Evolutionary conservation across 2,113 vertebrate species (phyloP), one percentile per base, ranked within the genome.

Genomic region (Ictalurus furcatus): DNA sequence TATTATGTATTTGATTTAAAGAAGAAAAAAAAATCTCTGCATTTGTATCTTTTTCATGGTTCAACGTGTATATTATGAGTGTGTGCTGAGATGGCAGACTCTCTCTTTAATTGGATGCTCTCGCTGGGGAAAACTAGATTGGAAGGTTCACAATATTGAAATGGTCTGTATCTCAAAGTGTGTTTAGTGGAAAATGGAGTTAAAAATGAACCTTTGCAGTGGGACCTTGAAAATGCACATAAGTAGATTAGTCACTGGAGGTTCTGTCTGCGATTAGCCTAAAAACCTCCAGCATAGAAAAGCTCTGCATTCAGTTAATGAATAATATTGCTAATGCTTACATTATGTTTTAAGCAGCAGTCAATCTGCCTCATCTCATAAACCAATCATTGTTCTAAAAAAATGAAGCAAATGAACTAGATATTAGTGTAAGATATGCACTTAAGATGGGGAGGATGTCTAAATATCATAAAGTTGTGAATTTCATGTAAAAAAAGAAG

Each of bases 41-140:
- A 91, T 86, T 79, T 69, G 30, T 19, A 79, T 17, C 25, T 92
- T 94, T 88, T 48, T 87, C 88, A 90, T 92, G 93, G 92, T 93
- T 91, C 91, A 93, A 92, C 84, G 90, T 88, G 92, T 94, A 91
- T 92, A 85, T 88, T 92, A 88, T 93, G 90, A 94, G 94, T 94
- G 92, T 91, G 93, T 90, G 91, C 92, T 76, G 92, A 93, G 93
- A 93, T 92, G 92, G 89, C 92, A 86, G 88, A 84, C 86, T 88
- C 91, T 69, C 93, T 96, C 8, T 76, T 95, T 96, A 93, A 96
- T 96, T 93, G 94, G 14, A 88, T 93, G 91, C 93, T 90, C 90
- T 92, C 92, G 87, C 92, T 90, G 92, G 93, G 92, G 94, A 93
- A 91, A 93, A 88, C 86, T 86, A 91, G 92, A 94, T 94, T 95